Evolutionary conservation across 2,797 vertebrate species (phyloP).

Genomic region (Sardinella longiceps): DNA sequence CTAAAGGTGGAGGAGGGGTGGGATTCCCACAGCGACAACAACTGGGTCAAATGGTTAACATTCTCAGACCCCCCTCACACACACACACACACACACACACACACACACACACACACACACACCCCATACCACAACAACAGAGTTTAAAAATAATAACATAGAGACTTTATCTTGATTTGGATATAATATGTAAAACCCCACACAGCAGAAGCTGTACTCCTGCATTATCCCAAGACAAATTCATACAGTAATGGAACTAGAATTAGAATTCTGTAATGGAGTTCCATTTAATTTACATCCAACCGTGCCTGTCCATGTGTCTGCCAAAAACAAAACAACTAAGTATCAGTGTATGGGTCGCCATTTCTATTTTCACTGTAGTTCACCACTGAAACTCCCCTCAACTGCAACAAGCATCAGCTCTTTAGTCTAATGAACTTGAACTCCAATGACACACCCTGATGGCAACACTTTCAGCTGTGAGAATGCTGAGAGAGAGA

Average conservation of each 20-base stretch:
- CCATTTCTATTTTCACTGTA: background rate
- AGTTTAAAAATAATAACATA: background rate
- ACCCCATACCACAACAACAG: background rate
- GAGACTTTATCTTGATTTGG: background rate
- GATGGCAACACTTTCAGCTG: background rate
- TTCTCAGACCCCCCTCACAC: conserved; percentile 1
- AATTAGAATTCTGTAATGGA: background rate
- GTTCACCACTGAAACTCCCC: background rate
- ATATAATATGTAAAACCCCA: background rate
- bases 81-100: too few relatives aligned
- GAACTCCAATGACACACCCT: background rate
- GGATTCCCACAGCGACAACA: conserved; percentile 24
- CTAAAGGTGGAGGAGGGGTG: conserved; percentile 17
- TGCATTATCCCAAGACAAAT: background rate
- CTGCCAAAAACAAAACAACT: background rate
- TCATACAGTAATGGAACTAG: background rate
- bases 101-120: too few relatives aligned
- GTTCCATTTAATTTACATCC: background rate
- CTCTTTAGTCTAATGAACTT: background rate
- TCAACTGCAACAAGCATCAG: background rate
- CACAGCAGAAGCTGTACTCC: background rate
- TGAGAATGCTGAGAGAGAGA: background rate
- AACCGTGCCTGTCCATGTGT: background rate
- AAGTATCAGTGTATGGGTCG: background rate
- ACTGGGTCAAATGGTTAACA: conserved; percentile 38